Percentiles rank a stretch among this genome's conserved stretches.
Conservation (phyloP, 2,797 vertebrate genomes). For the Selene dorsalis region DNA sequence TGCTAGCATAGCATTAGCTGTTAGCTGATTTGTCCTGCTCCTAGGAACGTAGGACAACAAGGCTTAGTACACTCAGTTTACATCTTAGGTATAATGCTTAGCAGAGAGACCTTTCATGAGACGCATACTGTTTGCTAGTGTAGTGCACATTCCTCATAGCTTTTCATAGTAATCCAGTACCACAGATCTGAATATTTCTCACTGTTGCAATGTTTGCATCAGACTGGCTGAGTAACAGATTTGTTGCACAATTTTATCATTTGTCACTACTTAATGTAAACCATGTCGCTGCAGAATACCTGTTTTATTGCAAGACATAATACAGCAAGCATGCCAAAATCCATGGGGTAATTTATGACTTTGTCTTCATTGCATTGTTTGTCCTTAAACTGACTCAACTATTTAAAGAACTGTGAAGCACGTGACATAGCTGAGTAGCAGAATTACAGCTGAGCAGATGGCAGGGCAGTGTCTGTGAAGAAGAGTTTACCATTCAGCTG, state of each 20-base stretch:
- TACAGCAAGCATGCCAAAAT: slow-evolving; percentile 12
- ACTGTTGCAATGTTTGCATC: slow-evolving; percentile 30
- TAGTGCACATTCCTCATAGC: background rate
- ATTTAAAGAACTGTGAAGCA: slow-evolving; percentile 44
- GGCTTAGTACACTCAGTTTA: background rate
- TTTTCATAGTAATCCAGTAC: slow-evolving; percentile 14
- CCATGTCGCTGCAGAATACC: background rate
- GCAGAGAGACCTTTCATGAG: background rate
- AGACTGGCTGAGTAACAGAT: slow-evolving; percentile 22
- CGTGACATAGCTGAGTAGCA: slow-evolving; percentile 23
- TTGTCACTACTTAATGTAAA: slow-evolving; percentile 11
- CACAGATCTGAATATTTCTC: background rate
- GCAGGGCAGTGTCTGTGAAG: slow-evolving; percentile 48
- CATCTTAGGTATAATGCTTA: background rate
- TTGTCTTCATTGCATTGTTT: slow-evolving; percentile 18
- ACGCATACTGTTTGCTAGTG: background rate
- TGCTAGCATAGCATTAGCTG: no score
- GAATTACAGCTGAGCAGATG: slow-evolving; percentile 62
- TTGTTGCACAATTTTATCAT: slow-evolving; percentile 32
- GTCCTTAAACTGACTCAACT: slow-evolving; percentile 26
- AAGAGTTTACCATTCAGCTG: slow-evolving; percentile 51
- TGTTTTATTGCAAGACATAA: background rate
- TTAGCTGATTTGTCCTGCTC: no score
- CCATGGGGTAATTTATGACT: slow-evolving; percentile 17
- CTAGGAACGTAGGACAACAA: no score